Evolutionary conservation across 2,113 vertebrate species (phyloP).

Genomic region (Thymallus thymallus): DNA sequence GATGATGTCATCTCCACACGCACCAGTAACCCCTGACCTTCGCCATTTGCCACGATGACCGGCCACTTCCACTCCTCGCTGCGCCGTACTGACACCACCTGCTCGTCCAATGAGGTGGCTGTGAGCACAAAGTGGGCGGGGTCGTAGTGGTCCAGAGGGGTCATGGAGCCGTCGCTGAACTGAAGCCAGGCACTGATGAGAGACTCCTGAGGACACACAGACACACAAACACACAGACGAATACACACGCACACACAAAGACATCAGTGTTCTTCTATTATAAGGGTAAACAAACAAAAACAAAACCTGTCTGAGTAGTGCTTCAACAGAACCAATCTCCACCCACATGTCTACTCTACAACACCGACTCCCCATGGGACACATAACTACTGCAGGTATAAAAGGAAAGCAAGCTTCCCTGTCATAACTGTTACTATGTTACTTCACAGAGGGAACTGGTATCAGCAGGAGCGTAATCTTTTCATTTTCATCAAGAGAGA

Average conservation of each 20-base stretch:
- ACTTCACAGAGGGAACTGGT: neutral
- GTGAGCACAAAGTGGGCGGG: conserved; percentile 82
- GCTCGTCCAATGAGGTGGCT: conserved; percentile 82
- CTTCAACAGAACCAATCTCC: neutral
- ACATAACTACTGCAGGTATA: neutral
- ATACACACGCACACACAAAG: conserved; percentile 9
- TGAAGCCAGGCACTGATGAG: conserved; percentile 92
- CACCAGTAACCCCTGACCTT: conserved; percentile 87
- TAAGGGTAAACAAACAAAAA: neutral
- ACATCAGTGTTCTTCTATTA: neutral
- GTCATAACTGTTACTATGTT: neutral
- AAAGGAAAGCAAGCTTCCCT: neutral
- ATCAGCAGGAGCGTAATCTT: neutral
- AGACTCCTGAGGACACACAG: conserved; percentile 81
- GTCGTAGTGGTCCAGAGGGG: conserved; percentile 89
- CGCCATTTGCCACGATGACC: conserved; percentile 79
- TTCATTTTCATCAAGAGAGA: neutral
- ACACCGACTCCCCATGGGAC: neutral
- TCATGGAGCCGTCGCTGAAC: conserved; percentile 91
- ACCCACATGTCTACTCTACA: neutral
- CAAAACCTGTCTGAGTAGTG: conserved; percentile 24
- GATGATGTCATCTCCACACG: conserved; percentile 87
- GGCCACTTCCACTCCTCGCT: conserved; percentile 75
- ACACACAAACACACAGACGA: conserved; percentile 38
- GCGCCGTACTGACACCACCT: conserved; percentile 72